phyloP scores from a whole-genome alignment of 2,888 invertebrate genomes.

The Ellobium chinense region DNA sequence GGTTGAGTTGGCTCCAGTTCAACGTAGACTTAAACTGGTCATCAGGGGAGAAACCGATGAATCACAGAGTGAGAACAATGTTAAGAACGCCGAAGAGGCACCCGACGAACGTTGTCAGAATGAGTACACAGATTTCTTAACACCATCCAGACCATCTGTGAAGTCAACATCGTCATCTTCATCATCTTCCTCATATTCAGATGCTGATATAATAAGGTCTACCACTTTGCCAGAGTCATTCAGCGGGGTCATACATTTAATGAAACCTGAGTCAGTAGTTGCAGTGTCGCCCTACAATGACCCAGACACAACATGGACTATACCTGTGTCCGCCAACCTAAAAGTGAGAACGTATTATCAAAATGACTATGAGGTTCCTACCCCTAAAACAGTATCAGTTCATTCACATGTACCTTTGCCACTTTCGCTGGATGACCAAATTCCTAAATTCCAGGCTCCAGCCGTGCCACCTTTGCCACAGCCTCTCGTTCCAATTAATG shows the following conservation, averaged over 20 bases:
- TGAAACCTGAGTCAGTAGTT: constrained; percentile 61
- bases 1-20: constrained; percentile 60
- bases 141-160: neutral
- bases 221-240: constrained; percentile 55
- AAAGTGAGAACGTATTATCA: constrained; percentile 45
- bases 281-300: constrained; percentile 60
- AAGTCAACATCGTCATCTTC: neutral
- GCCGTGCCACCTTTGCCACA: constrained; percentile 6
- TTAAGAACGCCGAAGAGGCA: neutral
- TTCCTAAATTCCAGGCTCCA: constrained; percentile 30
- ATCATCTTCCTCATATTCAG: neutral
- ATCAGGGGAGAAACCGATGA: constrained; percentile 27
- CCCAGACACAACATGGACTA: constrained; percentile 58
- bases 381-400: neutral
- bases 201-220: neutral
- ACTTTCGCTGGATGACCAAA: neutral
- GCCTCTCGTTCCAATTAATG: constrained; percentile 22
- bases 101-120: neutral
- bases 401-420: neutral
- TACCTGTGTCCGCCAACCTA: constrained; percentile 59
- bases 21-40: constrained; percentile 62
- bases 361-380: constrained; percentile 55
- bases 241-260: constrained; percentile 60
- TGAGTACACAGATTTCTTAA: neutral
- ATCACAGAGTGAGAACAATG: neutral